These are phyloP conservation scores for Morpho deidamia DNA, from an alignment of 2,888 invertebrate species.

Conservation along the genomic window DNA sequence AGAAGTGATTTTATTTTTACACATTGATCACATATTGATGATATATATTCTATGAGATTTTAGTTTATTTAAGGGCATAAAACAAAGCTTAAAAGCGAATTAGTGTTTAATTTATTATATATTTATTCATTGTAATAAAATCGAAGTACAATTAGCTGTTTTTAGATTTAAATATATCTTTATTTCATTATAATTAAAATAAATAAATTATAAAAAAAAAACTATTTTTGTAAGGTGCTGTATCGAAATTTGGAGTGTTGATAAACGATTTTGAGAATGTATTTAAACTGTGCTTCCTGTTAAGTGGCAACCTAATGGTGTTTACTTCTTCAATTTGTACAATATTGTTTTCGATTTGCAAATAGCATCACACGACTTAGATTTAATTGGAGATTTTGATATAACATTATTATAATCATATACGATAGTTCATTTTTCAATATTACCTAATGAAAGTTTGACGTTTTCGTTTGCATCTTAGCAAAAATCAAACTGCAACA, in stretches of 20 bases:
- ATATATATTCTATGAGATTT: neutral
- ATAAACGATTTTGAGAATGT: slow-evolving; percentile 8
- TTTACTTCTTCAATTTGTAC: neutral
- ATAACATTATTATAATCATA: no score
- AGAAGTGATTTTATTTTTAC: neutral
- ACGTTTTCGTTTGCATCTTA: no score
- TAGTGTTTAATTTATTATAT: slow-evolving; percentile 14
- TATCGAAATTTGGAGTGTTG: slow-evolving; percentile 12
- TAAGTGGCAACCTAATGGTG: neutral
- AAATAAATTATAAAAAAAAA: slow-evolving; percentile 14
- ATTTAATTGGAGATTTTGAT: no score
- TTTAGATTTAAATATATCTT: slow-evolving; percentile 41
- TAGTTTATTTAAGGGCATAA: slow-evolving; percentile 8
- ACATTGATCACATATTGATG: neutral
- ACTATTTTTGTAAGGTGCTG: slow-evolving; percentile 32
- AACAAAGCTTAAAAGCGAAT: slow-evolving; percentile 26
- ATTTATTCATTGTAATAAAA: slow-evolving; percentile 29
- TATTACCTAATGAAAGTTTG: no score
- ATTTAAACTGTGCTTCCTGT: slow-evolving; percentile 2
- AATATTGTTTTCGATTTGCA: neutral
- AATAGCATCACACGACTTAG: neutral
- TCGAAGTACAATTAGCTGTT: slow-evolving; percentile 59
- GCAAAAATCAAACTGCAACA: no score
- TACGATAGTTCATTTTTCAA: neutral
- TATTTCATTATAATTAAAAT: slow-evolving; percentile 15